Conservation (phyloP, 2,888 invertebrate genomes). For the Caenorhabditis panamensis region DNA sequence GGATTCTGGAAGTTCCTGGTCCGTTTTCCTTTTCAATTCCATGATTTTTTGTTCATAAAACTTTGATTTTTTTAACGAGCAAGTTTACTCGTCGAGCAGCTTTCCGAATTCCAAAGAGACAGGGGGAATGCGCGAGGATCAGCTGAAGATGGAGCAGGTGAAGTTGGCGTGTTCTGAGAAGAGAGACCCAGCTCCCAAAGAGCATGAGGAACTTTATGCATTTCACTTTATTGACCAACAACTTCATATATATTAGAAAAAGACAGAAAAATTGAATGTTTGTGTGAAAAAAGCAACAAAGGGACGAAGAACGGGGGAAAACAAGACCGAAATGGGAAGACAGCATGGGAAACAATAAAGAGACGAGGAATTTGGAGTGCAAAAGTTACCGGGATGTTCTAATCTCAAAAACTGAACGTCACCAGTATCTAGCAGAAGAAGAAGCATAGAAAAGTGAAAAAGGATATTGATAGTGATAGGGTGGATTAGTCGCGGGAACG, state of each 20-base stretch:
- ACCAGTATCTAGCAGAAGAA: conserved; percentile 33
- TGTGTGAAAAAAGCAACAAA: conserved; percentile 41
- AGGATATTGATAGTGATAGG: neutral
- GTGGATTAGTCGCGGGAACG: conserved; percentile 39
- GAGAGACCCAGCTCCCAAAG: too few relatives aligned
- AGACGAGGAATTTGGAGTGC: neutral
- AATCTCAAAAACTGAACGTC: conserved; percentile 29
- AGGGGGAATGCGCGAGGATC: too few relatives aligned
- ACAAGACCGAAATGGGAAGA: conserved; percentile 11
- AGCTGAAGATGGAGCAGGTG: too few relatives aligned
- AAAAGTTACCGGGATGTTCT: conserved; percentile 35
- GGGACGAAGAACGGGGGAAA: conserved; percentile 2
- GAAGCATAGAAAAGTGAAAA: conserved; percentile 20
- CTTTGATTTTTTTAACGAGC: too few relatives aligned
- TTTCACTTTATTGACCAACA: conserved; percentile 46
- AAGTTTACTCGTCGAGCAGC: too few relatives aligned
- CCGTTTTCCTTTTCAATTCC: too few relatives aligned
- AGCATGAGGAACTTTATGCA: too few relatives aligned
- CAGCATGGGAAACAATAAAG: conserved; percentile 9
- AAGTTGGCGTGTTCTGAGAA: too few relatives aligned
- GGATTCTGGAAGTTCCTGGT: neutral
- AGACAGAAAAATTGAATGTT: conserved; percentile 8
- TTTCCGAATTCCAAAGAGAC: too few relatives aligned
- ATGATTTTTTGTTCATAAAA: conserved; percentile 46
- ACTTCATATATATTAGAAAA: conserved; percentile 33